Percentiles rank a stretch among this genome's conserved stretches.
Conservation (phyloP, 2,888 invertebrate genomes). For the Metacarcinus magister region DNA sequence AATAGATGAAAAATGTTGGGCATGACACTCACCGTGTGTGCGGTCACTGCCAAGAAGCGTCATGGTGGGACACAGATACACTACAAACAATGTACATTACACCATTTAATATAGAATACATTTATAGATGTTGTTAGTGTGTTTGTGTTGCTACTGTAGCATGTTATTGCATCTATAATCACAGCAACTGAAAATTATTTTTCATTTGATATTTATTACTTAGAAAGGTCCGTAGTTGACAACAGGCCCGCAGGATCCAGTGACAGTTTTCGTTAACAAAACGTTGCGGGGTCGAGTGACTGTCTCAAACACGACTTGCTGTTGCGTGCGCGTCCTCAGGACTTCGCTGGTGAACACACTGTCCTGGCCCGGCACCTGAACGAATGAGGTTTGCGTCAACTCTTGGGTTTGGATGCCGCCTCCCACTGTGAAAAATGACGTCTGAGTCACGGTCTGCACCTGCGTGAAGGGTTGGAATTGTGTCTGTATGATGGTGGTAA, state of each 20-base stretch:
- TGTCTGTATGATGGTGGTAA: constrained; percentile 62
- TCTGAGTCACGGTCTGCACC: constrained; percentile 61
- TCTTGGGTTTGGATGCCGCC: constrained; percentile 47
- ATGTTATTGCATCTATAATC: not conserved
- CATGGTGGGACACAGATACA: not conserved
- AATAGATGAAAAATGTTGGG: not conserved
- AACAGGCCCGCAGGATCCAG: constrained; percentile 46
- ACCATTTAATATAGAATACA: not conserved
- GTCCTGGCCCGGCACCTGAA: constrained; percentile 65
- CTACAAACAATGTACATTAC: not conserved
- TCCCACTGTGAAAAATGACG: constrained; percentile 36
- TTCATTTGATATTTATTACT: not conserved
- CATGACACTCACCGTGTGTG: not conserved
- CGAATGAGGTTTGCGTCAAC: constrained; percentile 55
- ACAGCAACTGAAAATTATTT: not conserved
- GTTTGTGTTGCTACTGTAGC: not conserved
- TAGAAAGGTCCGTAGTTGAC: constrained; percentile 1
- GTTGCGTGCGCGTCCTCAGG: constrained; percentile 37
- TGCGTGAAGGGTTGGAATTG: constrained; percentile 58
- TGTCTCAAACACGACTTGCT: constrained; percentile 62
- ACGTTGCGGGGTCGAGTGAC: not conserved
- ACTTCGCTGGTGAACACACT: constrained; percentile 62
- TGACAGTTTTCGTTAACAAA: constrained; percentile 60
- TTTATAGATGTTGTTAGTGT: not conserved
- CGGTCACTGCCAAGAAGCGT: not conserved